phyloP scores from a whole-genome alignment of 1,140 invertebrate genomes.

The Drosophila asahinai region DNA sequence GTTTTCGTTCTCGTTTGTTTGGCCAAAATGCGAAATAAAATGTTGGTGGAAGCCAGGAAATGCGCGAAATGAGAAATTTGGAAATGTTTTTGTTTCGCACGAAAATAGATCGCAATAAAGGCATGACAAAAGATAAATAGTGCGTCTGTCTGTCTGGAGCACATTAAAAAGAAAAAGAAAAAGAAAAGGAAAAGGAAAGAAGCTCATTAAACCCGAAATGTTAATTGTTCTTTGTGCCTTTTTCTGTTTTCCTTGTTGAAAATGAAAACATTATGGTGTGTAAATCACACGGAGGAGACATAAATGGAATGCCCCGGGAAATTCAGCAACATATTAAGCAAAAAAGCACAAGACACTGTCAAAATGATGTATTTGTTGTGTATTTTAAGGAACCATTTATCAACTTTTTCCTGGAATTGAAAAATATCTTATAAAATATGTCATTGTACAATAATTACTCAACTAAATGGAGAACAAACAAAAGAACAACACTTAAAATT shows the following conservation, averaged over 20 bases:
- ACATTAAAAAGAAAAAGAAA: slow-evolving; percentile 19
- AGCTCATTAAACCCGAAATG: slow-evolving; percentile 39
- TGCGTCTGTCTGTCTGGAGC: slow-evolving; percentile 33
- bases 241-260: slow-evolving; percentile 5
- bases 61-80: slow-evolving; percentile 30
- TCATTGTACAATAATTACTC: background rate
- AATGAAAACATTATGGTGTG: slow-evolving; percentile 25
- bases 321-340: background rate
- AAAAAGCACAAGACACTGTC: background rate
- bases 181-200: background rate
- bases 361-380: slow-evolving; percentile 10
- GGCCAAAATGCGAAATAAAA: slow-evolving; percentile 41
- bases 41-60: slow-evolving; percentile 25
- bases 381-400: background rate
- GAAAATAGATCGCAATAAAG: slow-evolving; percentile 51
- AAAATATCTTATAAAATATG: background rate
- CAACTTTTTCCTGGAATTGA: background rate
- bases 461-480: background rate
- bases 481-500: no score
- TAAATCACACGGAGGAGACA: slow-evolving; percentile 14
- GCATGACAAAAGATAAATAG: slow-evolving; percentile 45
- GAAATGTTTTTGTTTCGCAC: slow-evolving; percentile 44
- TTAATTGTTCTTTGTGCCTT: slow-evolving; percentile 52
- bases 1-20: slow-evolving; percentile 77
- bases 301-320: background rate